Percentiles rank a stretch among this genome's conserved stretches.
These are phyloP conservation scores for Cydia fagiglandana DNA, from an alignment of 1,140 invertebrate species.

Conservation along the genomic window DNA sequence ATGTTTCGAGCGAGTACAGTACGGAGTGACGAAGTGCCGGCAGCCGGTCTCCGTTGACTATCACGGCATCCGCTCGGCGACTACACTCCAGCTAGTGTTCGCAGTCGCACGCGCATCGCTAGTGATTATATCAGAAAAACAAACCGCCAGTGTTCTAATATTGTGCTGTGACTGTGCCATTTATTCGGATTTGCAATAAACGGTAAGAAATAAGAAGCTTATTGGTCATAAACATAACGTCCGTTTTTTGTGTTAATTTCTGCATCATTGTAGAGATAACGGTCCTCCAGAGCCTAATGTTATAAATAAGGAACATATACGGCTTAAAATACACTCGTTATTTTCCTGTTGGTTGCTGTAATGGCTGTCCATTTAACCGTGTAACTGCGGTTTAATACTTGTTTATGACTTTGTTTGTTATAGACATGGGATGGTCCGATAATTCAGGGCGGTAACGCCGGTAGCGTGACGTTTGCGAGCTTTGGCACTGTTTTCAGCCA, in stretches of 20 bases:
- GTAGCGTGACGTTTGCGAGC: constrained; percentile 7
- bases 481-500: constrained; percentile 11
- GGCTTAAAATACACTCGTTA: constrained; percentile 1
- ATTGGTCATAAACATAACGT: background rate
- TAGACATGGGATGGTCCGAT: constrained; percentile 18
- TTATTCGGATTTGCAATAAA: constrained; percentile 14
- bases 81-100: constrained; percentile 45
- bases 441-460: background rate
- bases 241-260: background rate
- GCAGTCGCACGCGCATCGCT: constrained; percentile 57
- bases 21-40: constrained; percentile 43
- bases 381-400: constrained; percentile 18
- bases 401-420: constrained; percentile 16
- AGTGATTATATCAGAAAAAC: constrained; percentile 29
- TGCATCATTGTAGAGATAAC: background rate
- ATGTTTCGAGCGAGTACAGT: constrained; percentile 34
- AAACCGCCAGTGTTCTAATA: background rate
- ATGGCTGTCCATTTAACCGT: constrained; percentile 8
- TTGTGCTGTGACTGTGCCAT: constrained; percentile 26
- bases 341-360: constrained; percentile 23
- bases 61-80: constrained; percentile 56
- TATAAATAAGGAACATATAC: constrained; percentile 3
- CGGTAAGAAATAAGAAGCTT: background rate
- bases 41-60: constrained; percentile 51
- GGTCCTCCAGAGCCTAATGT: background rate